phyloP scores from a whole-genome alignment of 2,113 vertebrate genomes.

The Hippocampus barbouri region DNA sequence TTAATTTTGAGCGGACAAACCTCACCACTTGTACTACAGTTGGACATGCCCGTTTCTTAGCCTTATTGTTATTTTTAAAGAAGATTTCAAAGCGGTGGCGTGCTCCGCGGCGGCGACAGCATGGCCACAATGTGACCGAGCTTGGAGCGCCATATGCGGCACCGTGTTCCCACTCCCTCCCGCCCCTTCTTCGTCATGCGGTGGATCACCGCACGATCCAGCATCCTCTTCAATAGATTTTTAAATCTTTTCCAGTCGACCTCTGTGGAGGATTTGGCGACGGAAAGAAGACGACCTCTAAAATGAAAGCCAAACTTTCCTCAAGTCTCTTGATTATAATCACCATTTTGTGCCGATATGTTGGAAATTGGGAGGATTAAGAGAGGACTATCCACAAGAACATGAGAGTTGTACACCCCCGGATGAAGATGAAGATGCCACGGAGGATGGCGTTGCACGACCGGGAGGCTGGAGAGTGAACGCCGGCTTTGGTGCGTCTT shows the following conservation, averaged over 20 bases:
- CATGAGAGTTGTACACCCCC: constrained; percentile 2
- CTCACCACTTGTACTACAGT: neutral
- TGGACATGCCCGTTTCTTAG: neutral
- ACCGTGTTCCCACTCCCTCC: constrained; percentile 33
- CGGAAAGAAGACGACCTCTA: neutral
- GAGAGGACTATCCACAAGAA: neutral
- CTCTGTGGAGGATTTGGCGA: constrained; percentile 25
- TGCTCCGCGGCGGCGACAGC: constrained; percentile 46
- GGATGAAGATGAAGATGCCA: constrained; percentile 43
- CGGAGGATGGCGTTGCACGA: constrained; percentile 43
- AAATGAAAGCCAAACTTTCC: neutral
- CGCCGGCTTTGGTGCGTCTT: constrained; percentile 36
- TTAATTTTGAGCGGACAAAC: neutral
- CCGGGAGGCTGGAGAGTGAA: constrained; percentile 54
- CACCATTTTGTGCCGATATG: neutral
- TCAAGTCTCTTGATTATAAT: neutral
- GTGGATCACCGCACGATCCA: constrained; percentile 1
- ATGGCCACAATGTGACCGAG: constrained; percentile 50
- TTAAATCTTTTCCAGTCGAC: neutral
- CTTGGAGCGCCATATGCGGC: constrained; percentile 47
- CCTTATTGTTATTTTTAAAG: neutral
- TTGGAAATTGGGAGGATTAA: neutral
- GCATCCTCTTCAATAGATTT: constrained; percentile 27
- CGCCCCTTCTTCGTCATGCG: constrained; percentile 17
- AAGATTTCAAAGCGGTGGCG: constrained; percentile 50